Evolutionary conservation across 2,888 invertebrate genomes (phyloP).

Genomic region (Hemicrepidius hirtus): DNA sequence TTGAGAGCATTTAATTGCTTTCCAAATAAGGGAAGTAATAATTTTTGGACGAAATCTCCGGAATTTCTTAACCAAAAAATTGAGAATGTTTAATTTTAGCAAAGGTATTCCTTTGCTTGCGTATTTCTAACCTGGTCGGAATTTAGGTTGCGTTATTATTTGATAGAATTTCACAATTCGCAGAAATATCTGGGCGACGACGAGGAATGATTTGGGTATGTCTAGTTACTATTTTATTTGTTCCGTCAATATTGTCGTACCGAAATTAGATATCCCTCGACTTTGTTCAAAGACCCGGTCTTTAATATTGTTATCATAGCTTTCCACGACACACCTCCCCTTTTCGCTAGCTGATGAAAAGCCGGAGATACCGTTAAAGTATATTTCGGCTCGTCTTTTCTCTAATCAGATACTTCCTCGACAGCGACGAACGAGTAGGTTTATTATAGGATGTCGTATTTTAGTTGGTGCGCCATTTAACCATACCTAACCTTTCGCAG

Average conservation of each 20-base stretch:
- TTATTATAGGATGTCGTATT: conserved; percentile 37
- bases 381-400: conserved; percentile 44
- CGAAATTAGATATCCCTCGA: conserved; percentile 55
- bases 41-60: conserved; percentile 34
- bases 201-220: conserved; percentile 15
- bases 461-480: conserved; percentile 21
- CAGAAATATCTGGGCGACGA: not conserved
- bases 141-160: conserved; percentile 9
- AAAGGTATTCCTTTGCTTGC: not conserved
- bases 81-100: conserved; percentile 30
- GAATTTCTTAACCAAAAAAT: conserved; percentile 30
- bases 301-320: conserved; percentile 46
- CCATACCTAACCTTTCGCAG: conserved; percentile 8
- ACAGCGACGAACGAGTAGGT: conserved; percentile 33
- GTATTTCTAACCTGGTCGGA: not conserved
- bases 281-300: conserved; percentile 30
- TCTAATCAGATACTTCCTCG: conserved; percentile 43
- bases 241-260: conserved; percentile 55
- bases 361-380: conserved; percentile 40
- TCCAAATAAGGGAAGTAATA: conserved; percentile 51
- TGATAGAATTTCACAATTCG: conserved; percentile 5
- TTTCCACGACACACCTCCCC: conserved; percentile 37
- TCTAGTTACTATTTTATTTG: conserved; percentile 49
- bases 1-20: conserved; percentile 51
- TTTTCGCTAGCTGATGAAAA: conserved; percentile 36